A percentile compares a stretch with the other conserved stretches of the same genome.
Evolutionary conservation across 1,140 invertebrate genomes (phyloP).

Genomic region (Drosophila oshimai): DNA sequence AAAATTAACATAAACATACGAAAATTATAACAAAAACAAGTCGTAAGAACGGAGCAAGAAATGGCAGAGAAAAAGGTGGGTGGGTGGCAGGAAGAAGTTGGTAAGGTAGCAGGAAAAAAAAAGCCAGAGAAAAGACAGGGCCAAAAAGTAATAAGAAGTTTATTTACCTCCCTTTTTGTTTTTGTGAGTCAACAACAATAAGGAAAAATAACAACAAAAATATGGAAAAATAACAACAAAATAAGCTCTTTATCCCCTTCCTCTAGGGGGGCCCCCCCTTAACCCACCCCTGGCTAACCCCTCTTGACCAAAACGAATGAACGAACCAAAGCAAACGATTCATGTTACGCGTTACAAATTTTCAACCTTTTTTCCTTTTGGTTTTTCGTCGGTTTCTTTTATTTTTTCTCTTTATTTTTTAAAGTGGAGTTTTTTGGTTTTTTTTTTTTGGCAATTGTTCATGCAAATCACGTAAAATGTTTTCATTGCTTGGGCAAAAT

Average conservation of each 20-base stretch:
- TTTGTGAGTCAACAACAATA: neutral
- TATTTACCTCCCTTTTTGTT: slow-evolving; percentile 21
- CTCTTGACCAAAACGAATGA: neutral
- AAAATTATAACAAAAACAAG: slow-evolving; percentile 35
- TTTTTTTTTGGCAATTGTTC: slow-evolving; percentile 26
- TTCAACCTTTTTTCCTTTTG: neutral
- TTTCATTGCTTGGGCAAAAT: slow-evolving; percentile 31
- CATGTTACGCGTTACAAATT: slow-evolving; percentile 24
- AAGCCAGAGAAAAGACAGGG: neutral
- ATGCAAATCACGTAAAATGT: slow-evolving; percentile 69
- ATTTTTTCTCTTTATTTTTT: neutral
- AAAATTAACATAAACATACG: slow-evolving; percentile 40
- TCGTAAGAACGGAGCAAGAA: slow-evolving; percentile 16
- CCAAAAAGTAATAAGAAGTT: slow-evolving; percentile 24
- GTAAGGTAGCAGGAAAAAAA: neutral
- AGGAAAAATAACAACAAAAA: neutral
- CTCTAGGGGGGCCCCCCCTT: neutral
- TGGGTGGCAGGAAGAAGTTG: neutral
- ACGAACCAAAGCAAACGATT: neutral
- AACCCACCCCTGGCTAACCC: neutral
- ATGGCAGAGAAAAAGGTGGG: neutral
- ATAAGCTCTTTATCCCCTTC: neutral
- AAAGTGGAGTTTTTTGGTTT: neutral
- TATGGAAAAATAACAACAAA: neutral
- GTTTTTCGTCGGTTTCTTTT: neutral